Conservation (phyloP, 2,797 vertebrate species). For the Thripadectes ignobilis region DNA sequence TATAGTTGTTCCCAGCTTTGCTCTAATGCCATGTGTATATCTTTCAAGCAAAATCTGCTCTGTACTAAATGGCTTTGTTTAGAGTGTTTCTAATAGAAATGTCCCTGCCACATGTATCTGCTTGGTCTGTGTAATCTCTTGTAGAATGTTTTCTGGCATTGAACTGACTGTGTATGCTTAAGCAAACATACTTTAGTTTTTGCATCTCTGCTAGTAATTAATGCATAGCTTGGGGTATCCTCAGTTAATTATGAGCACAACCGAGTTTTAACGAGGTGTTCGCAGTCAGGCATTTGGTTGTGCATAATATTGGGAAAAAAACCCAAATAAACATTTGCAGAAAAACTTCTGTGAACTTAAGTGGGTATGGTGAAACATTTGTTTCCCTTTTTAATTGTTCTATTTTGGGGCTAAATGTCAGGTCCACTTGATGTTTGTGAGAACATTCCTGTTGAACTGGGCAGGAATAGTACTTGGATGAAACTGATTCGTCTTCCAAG, state of each 20-base stretch:
- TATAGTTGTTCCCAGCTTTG: constrained; percentile 20
- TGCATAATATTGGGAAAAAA: background rate
- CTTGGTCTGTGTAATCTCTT: constrained; percentile 43
- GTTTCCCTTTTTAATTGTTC: background rate
- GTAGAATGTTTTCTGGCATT: constrained; percentile 40
- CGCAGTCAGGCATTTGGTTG: background rate
- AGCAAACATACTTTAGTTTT: background rate
- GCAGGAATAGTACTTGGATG: background rate
- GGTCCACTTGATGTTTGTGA: background rate
- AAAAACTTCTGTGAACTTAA: background rate
- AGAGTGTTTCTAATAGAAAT: constrained; percentile 43
- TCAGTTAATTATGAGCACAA: background rate
- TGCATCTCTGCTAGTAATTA: constrained; percentile 21
- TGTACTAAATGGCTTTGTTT: constrained; percentile 33
- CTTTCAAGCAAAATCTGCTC: constrained; percentile 16
- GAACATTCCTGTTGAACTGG: background rate
- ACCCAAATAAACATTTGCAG: background rate
- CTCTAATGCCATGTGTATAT: constrained; percentile 3
- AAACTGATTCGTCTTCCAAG: background rate
- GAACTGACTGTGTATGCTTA: background rate
- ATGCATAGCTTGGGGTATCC: background rate
- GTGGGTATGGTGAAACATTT: background rate
- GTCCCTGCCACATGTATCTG: constrained; percentile 22
- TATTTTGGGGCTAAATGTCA: background rate
- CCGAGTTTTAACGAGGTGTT: background rate